These are phyloP conservation scores for Samia ricini DNA, from an alignment of 1,140 invertebrate species.

Conservation along the genomic window DNA sequence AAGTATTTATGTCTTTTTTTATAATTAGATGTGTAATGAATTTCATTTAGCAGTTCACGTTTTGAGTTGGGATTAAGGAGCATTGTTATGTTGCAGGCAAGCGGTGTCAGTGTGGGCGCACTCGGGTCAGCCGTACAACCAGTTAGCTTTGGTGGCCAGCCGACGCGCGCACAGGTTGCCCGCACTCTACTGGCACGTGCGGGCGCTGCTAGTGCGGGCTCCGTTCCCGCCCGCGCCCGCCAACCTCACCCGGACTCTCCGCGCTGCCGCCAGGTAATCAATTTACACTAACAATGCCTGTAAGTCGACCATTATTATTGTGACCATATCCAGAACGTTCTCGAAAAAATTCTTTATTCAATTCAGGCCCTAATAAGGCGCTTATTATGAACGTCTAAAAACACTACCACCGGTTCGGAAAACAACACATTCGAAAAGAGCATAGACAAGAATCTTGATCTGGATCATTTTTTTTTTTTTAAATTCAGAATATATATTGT, in stretches of 20 bases:
- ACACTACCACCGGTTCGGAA: too few relatives aligned
- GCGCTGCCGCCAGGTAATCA: slow-evolving; percentile 52
- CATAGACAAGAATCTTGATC: too few relatives aligned
- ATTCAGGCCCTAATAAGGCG: too few relatives aligned
- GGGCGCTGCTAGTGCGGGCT: slow-evolving; percentile 88
- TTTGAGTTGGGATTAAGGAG: background rate
- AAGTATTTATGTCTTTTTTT: too few relatives aligned
- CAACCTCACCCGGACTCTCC: slow-evolving; percentile 85
- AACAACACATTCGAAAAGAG: too few relatives aligned
- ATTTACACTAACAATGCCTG: too few relatives aligned
- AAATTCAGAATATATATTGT: too few relatives aligned
- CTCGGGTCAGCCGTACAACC: slow-evolving; percentile 93
- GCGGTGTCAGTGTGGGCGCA: slow-evolving; percentile 88
- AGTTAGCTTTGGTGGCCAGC: slow-evolving; percentile 89
- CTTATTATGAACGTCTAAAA: too few relatives aligned
- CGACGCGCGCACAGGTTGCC: slow-evolving; percentile 88
- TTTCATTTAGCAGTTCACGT: background rate
- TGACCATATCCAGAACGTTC: too few relatives aligned
- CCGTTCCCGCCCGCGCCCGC: slow-evolving; percentile 89
- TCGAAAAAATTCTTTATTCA: too few relatives aligned
- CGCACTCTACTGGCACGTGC: slow-evolving; percentile 90
- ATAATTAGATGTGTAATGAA: background rate
- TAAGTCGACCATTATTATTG: too few relatives aligned
- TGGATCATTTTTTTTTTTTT: too few relatives aligned
- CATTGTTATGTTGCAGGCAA: slow-evolving; percentile 71